A percentile compares a stretch with the other conserved stretches of the same genome.
phyloP scores from a whole-genome alignment of 1,140 invertebrate species.

The Nasonia vitripennis region DNA sequence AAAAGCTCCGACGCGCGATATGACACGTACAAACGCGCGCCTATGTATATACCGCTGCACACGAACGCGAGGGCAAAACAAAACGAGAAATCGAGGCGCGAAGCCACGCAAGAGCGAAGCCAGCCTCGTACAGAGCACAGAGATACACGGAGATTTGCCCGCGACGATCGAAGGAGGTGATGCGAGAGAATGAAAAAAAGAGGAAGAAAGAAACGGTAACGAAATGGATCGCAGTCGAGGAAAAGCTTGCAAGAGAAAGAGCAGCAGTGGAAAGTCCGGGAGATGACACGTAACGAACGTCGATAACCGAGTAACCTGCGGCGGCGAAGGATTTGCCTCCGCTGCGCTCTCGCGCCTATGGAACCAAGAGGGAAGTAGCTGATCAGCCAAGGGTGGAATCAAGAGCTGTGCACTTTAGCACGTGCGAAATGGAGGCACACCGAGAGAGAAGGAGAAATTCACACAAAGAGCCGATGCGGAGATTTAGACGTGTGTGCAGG shows the following conservation, averaged over 20 bases:
- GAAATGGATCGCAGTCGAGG: conserved; percentile 40
- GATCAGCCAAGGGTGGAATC: background rate
- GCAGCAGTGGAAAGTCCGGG: background rate
- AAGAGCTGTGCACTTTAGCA: background rate
- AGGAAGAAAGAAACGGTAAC: conserved; percentile 11
- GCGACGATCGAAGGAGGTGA: background rate
- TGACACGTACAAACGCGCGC: background rate
- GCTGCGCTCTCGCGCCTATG: background rate
- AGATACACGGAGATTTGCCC: background rate
- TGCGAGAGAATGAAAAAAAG: background rate
- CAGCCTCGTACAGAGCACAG: background rate
- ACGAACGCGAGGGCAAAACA: background rate
- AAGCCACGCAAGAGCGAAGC: background rate
- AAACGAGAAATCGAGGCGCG: conserved; percentile 20
- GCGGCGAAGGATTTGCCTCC: conserved; percentile 32
- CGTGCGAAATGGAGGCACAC: background rate
- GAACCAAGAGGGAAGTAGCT: background rate
- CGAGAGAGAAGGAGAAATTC: background rate
- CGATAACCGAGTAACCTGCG: conserved; percentile 65
- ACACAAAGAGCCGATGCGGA: background rate
- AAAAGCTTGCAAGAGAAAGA: conserved; percentile 8
- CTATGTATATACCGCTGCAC: background rate
- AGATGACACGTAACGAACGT: conserved; percentile 55
- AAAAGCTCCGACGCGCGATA: background rate
- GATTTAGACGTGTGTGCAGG: background rate